Evolutionary conservation across 2,888 invertebrate genomes (phyloP).

Genomic region (Lasioglossum lativentre): DNA sequence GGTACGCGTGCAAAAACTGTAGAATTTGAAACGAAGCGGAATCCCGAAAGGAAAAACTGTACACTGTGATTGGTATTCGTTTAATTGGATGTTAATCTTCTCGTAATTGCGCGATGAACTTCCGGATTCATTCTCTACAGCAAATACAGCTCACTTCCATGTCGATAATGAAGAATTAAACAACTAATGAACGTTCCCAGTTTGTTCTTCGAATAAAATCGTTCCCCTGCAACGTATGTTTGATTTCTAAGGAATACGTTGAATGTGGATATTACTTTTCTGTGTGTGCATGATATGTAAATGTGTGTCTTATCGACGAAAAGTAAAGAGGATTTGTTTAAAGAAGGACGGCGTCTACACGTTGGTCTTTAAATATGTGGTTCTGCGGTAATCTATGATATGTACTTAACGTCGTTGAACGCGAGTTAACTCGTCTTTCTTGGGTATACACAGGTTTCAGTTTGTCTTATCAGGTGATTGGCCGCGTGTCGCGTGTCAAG

Average conservation of each 20-base stretch:
- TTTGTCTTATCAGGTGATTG: conserved; percentile 60
- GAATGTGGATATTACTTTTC: neutral
- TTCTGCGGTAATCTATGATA: neutral
- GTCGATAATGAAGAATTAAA: neutral
- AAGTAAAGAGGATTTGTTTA: neutral
- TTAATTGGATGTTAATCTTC: neutral
- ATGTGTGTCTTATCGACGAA: neutral
- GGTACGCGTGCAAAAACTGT: neutral
- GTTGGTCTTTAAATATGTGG: neutral
- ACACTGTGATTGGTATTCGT: neutral
- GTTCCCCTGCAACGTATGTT: neutral
- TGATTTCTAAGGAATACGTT: neutral
- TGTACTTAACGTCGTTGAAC: neutral
- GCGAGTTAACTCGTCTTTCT: neutral
- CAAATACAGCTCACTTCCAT: neutral
- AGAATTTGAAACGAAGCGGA: neutral
- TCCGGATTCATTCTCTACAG: neutral
- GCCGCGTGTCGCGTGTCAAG: conserved; percentile 41
- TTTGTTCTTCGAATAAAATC: neutral
- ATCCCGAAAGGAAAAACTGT: neutral
- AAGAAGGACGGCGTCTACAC: neutral
- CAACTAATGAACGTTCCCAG: neutral
- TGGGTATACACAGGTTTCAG: conserved; percentile 24
- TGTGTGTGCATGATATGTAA: neutral
- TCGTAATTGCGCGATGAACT: neutral